Evolutionary conservation across 2,888 invertebrate genomes (phyloP).

Genomic region (Lissonota sp.): DNA sequence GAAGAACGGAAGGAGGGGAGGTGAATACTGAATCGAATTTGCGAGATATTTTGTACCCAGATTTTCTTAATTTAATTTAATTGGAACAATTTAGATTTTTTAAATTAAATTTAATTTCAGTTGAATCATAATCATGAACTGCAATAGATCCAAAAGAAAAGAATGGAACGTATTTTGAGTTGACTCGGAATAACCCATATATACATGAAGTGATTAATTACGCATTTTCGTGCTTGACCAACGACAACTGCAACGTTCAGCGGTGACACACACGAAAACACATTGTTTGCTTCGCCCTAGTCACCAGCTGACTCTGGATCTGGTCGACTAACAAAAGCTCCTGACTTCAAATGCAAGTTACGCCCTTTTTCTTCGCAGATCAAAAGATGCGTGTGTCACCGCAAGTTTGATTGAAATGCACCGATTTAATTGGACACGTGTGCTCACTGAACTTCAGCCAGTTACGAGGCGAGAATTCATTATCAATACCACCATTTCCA

Average conservation of each 20-base stretch:
- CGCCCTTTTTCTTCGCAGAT: too few species aligned
- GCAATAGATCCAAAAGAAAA: neutral
- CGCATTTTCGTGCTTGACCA: constrained; percentile 50
- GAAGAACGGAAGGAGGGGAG: too few species aligned
- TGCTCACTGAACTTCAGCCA: neutral
- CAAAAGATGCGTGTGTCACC: too few species aligned
- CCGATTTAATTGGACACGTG: neutral
- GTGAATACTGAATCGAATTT: too few species aligned
- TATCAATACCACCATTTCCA: neutral
- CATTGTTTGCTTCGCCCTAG: constrained; percentile 19
- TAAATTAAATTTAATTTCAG: neutral
- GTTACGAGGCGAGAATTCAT: neutral
- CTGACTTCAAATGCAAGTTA: too few species aligned
- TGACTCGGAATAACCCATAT: neutral
- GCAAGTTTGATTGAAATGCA: neutral
- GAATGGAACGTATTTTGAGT: neutral
- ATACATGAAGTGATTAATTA: constrained; percentile 33
- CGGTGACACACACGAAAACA: neutral
- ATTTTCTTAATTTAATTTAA: too few species aligned
- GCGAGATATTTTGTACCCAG: too few species aligned
- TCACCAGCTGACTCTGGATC: neutral
- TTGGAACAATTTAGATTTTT: too few species aligned
- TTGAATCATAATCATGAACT: too few species aligned
- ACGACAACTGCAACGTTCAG: constrained; percentile 17
- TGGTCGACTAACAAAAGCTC: too few species aligned